These are phyloP conservation scores for Holcopasites calliopsidis DNA, from an alignment of 1,140 invertebrate species.

Conservation along the genomic window DNA sequence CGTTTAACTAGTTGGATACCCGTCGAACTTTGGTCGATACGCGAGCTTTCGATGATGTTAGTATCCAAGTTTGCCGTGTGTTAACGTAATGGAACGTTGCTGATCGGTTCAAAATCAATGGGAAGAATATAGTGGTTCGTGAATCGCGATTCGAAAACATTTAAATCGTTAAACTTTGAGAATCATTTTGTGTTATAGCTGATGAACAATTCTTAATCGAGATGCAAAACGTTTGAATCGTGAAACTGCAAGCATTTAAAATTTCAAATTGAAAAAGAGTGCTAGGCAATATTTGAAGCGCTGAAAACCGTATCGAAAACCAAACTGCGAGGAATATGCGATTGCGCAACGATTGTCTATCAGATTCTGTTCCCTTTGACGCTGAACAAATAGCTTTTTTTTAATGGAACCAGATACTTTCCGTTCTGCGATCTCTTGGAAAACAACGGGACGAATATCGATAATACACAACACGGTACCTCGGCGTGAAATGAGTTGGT, in stretches of 20 bases:
- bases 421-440: background rate
- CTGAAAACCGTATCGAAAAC: background rate
- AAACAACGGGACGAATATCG: slow-evolving; percentile 23
- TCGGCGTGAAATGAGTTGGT: slow-evolving; percentile 1
- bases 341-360: background rate
- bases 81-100: background rate
- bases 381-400: background rate
- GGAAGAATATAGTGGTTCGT: background rate
- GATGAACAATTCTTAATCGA: no score
- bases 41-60: no score
- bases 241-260: no score
- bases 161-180: slow-evolving; percentile 3
- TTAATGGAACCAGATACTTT: background rate
- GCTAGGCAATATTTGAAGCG: background rate
- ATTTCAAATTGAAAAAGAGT: background rate
- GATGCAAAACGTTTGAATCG: no score
- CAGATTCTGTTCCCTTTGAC: background rate
- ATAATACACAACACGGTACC: background rate
- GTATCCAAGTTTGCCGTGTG: background rate
- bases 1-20: no score
- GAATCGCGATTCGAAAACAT: background rate
- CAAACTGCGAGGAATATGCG: background rate
- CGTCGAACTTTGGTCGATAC: background rate
- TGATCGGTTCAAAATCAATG: background rate
- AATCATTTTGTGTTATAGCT: no score